Conservation (phyloP, 2,113 vertebrate species). For the Dissostichus mawsoni region DNA sequence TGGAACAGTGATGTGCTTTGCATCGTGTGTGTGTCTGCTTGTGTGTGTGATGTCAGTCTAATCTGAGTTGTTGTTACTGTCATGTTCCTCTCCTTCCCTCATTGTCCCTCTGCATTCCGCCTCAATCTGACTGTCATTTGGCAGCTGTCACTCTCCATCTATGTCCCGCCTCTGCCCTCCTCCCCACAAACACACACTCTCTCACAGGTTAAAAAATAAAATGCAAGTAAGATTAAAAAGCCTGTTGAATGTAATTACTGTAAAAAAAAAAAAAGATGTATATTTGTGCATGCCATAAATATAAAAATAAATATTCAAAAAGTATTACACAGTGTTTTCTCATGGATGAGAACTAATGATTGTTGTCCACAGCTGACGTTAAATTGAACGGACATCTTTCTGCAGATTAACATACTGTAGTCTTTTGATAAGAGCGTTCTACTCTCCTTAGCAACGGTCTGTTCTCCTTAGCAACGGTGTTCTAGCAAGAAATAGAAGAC, state of each 20-base stretch:
- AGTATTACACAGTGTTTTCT: too few relatives aligned
- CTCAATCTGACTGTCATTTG: conserved; percentile 88
- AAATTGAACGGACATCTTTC: too few relatives aligned
- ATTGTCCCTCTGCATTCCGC: conserved; percentile 86
- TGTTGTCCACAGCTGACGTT: too few relatives aligned
- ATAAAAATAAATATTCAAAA: too few relatives aligned
- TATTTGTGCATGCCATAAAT: too few relatives aligned
- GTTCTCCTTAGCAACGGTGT: too few relatives aligned
- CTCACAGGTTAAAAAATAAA: background rate
- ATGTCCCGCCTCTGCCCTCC: conserved; percentile 68
- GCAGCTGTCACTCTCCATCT: conserved; percentile 90
- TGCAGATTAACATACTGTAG: too few relatives aligned
- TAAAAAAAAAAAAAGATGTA: too few relatives aligned
- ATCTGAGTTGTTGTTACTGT: conserved; percentile 92
- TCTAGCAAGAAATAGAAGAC: too few relatives aligned
- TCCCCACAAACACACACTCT: conserved; percentile 10
- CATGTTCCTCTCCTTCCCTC: conserved; percentile 90
- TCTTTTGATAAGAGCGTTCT: background rate
- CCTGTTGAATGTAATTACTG: too few relatives aligned
- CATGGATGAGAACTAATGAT: too few relatives aligned
- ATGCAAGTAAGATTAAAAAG: background rate
- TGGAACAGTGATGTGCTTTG: conserved; percentile 5
- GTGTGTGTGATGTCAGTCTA: conserved; percentile 79
- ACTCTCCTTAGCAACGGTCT: too few relatives aligned
- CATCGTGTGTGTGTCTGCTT: background rate